These are phyloP conservation scores for Aphaenogaster ashmeadi DNA, from an alignment of 1,140 invertebrate species.

Conservation along the genomic window DNA sequence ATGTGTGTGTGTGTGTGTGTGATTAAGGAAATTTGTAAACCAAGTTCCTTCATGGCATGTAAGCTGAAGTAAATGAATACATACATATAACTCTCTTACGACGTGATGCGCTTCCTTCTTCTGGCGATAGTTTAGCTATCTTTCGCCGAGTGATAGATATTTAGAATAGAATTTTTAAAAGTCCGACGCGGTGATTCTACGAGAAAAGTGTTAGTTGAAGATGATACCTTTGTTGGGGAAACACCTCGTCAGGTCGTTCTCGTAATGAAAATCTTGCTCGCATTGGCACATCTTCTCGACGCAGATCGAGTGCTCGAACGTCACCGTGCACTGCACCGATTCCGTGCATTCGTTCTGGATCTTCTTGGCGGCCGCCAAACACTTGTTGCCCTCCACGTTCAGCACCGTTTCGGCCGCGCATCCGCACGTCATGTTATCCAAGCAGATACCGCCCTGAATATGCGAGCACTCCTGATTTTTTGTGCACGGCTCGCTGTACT, in stretches of 20 bases:
- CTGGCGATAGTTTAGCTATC: background rate
- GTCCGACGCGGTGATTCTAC: background rate
- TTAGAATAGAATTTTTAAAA: background rate
- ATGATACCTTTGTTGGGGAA: constrained; percentile 39
- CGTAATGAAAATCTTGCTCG: constrained; percentile 50
- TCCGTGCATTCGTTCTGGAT: constrained; percentile 47
- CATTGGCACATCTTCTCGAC: constrained; percentile 48
- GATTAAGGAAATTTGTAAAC: no score
- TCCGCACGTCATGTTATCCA: constrained; percentile 5
- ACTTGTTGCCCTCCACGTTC: background rate
- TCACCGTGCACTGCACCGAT: constrained; percentile 36
- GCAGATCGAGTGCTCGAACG: constrained; percentile 24
- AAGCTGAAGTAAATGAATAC: no score
- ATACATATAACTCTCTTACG: background rate
- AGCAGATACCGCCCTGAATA: constrained; percentile 39
- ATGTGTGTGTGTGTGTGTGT: no score
- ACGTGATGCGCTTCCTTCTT: background rate
- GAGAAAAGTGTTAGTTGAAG: background rate
- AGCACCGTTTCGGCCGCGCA: constrained; percentile 31
- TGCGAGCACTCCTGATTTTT: constrained; percentile 54
- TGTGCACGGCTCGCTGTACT: constrained; percentile 18
- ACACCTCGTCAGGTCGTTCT: constrained; percentile 8
- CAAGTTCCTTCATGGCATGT: no score
- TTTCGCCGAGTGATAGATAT: background rate
- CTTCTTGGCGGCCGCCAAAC: constrained; percentile 39